These are phyloP conservation scores for Craterocephalus amniculus DNA, from an alignment of 2,797 vertebrate genomes.

Conservation along the genomic window DNA sequence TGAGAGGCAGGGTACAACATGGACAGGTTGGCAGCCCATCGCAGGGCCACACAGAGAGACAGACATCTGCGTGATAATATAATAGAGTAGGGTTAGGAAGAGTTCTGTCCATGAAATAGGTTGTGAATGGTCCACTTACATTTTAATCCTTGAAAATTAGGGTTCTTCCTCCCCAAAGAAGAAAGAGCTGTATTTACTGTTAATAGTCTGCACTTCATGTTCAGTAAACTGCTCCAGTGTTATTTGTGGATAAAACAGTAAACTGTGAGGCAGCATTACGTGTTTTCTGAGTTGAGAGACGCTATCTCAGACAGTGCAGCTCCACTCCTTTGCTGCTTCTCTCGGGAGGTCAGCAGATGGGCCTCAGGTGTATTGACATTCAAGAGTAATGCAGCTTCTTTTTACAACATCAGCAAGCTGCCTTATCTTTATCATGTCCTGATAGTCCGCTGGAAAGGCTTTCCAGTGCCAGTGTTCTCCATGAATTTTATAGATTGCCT, in stretches of 20 bases:
- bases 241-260: neutral
- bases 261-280: neutral
- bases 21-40: too few relatives aligned
- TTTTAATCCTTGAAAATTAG: too few relatives aligned
- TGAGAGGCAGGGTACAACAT: too few relatives aligned
- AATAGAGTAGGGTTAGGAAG: too few relatives aligned
- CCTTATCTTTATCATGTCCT: neutral
- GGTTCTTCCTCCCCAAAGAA: too few relatives aligned
- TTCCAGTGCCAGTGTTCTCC: neutral
- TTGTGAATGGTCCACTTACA: too few relatives aligned
- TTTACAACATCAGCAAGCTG: neutral
- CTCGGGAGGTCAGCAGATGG: neutral
- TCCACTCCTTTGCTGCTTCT: neutral
- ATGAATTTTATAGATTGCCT: neutral
- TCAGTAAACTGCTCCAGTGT: neutral
- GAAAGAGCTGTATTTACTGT: too few relatives aligned
- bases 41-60: too few relatives aligned
- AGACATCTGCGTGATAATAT: too few relatives aligned
- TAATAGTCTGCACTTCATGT: neutral
- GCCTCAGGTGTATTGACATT: conserved; percentile 3
- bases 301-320: neutral
- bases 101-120: too few relatives aligned
- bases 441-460: neutral
- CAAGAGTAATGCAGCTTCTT: neutral
- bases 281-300: neutral